Evolutionary conservation across 2,888 invertebrate species (phyloP).

Genomic region (Cerastis rubricosa): DNA sequence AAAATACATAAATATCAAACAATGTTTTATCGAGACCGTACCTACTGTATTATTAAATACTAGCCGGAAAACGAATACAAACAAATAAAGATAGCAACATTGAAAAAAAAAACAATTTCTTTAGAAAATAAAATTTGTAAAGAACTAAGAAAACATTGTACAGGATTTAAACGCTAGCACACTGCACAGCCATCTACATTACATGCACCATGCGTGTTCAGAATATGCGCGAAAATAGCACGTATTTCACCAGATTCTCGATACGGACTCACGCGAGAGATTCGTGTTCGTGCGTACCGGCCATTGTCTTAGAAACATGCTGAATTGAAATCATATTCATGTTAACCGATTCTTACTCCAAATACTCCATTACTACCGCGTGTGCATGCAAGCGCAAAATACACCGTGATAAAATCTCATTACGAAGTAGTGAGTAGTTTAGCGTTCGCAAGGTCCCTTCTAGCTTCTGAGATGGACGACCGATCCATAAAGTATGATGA

Average conservation of each 20-base stretch:
- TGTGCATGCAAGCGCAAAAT: background rate
- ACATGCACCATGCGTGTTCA: slow-evolving; percentile 12
- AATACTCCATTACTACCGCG: slow-evolving; percentile 28
- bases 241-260: slow-evolving; percentile 33
- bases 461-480: background rate
- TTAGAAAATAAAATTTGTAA: background rate
- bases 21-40: no score
- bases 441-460: background rate
- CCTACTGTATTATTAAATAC: no score
- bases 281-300: slow-evolving; percentile 44
- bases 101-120: background rate
- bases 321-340: slow-evolving; percentile 24
- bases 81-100: background rate
- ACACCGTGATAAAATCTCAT: background rate
- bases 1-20: no score
- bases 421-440: background rate
- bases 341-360: slow-evolving; percentile 25
- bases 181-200: slow-evolving; percentile 7
- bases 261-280: slow-evolving; percentile 29
- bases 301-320: slow-evolving; percentile 34
- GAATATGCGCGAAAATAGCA: slow-evolving; percentile 26
- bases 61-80: background rate
- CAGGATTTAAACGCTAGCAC: slow-evolving; percentile 1
- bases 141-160: background rate
- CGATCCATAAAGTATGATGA: no score